A percentile compares a stretch with the other conserved stretches of the same genome.
Conservation (phyloP, 2,888 invertebrate genomes). For the Sepioteuthis lessoniana region DNA sequence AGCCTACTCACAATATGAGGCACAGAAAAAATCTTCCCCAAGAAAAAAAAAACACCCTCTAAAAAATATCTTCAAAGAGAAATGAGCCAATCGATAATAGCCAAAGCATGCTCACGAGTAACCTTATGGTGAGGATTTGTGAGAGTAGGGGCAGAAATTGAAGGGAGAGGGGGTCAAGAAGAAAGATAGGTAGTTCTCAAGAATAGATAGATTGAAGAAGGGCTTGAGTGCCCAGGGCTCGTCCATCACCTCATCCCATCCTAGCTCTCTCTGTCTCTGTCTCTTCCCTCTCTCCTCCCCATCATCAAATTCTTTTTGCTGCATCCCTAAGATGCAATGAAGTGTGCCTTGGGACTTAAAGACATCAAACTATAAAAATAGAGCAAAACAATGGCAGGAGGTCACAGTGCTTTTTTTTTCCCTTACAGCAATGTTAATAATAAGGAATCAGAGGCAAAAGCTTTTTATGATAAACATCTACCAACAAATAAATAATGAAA, state of each 20-base stretch:
- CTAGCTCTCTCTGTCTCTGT: not conserved
- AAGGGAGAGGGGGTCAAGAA: not conserved
- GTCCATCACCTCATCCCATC: not conserved
- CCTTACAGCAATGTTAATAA: slow-evolving; percentile 9
- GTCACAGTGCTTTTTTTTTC: not conserved
- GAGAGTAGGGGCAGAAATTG: not conserved
- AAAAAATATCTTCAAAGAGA: slow-evolving; percentile 33
- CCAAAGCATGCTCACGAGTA: not conserved
- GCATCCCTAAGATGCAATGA: slow-evolving; percentile 33
- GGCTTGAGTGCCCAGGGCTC: slow-evolving; percentile 33
- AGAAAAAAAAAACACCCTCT: not conserved
- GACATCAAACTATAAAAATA: not conserved
- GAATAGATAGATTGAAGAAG: slow-evolving; percentile 16
- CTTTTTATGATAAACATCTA: not conserved
- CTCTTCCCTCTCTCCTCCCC: not conserved
- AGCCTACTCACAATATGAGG: not conserved
- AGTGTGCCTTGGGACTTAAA: not conserved
- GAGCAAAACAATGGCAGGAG: not conserved
- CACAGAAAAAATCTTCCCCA: not conserved
- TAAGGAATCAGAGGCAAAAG: not conserved
- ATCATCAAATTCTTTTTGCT: not conserved
- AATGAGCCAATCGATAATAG: not conserved
- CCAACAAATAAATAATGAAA: not conserved
- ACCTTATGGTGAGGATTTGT: slow-evolving; percentile 33
- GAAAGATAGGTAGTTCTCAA: not conserved